Evolutionary conservation across 2,888 invertebrate species (phyloP), one percentile per base, ranked within the genome.

Genomic region (Coelinius sp.): DNA sequence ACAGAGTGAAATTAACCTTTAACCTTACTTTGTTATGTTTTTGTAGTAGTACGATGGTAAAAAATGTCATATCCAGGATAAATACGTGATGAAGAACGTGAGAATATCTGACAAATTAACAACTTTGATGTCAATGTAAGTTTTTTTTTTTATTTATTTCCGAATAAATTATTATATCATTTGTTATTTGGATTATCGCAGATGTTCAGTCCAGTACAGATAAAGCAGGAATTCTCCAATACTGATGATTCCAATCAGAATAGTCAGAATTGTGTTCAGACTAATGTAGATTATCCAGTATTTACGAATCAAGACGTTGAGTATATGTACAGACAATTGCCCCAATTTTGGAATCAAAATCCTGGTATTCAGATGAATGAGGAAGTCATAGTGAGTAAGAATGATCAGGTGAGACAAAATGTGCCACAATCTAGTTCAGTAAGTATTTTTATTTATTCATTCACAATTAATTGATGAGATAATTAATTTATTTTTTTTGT

Each of bases 121-220:
- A 35, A 35, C 25, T 59, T 59, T 31, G n/a, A 14, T 59, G 35
- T 59, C 35, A 59, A 59, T 14, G 59, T 59, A 14, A 59, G 59
- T 59, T 59, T n/a, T 17, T 56, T n/a, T 59, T 4, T 59, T 59
- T 24, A 7, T 59, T 25, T 27, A 10, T 27, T 59, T 3, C 24
- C n/a, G 20, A 12, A 12, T 10, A 35, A 38, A 62, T 35, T 59
- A 3, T n/a, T 14, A 49, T n/a, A 56, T 20, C 44, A 56, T 56
- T 46, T 46, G 10, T 41, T 41, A 38, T 59, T 46, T 10, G 17
- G 22, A 31, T 56, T 24, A 68, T 66, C 12, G 1, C 76, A 87
- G 87, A 87, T 87, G 87, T 87, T 86, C 73, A 81, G 84, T 79
- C 83, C 86, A 71, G 78, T 86, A 73, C 86, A 85, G 76, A 85